Percentiles rank a stretch among this genome's conserved stretches.
phyloP scores from a whole-genome alignment of 2,797 vertebrate species.

The Eulemur albifrons region DNA sequence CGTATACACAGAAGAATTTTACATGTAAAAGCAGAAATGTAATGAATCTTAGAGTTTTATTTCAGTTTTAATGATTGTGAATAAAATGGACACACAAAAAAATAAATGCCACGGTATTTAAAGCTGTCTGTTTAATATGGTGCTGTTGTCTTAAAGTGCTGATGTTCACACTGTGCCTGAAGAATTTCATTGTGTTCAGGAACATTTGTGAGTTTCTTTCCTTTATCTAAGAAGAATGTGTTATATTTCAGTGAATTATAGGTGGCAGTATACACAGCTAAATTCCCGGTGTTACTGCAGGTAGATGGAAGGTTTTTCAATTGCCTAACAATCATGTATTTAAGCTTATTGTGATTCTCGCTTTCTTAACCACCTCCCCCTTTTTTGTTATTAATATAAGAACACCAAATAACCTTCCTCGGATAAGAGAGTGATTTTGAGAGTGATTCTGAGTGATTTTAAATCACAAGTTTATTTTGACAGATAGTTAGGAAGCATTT shows the following conservation, averaged over 20 bases:
- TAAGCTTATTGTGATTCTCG: neutral
- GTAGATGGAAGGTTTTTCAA: neutral
- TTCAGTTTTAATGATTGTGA: neutral
- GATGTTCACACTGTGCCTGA: neutral
- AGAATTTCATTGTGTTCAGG: neutral
- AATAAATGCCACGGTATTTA: neutral
- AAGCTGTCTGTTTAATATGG: neutral
- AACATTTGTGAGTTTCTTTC: neutral
- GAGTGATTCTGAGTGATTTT: neutral
- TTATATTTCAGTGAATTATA: conserved; percentile 57
- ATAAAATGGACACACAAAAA: neutral
- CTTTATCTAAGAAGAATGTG: conserved; percentile 8
- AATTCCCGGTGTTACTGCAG: conserved; percentile 21
- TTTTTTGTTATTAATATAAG: neutral
- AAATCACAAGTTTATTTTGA: conserved; percentile 9
- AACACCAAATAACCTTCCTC: neutral
- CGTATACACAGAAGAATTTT: neutral
- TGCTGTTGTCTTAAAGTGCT: neutral
- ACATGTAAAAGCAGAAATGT: neutral
- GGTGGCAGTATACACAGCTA: conserved; percentile 64
- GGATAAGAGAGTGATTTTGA: neutral
- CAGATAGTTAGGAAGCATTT: neutral
- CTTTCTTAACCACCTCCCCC: no score
- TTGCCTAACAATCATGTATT: neutral
- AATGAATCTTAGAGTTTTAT: neutral